These are phyloP conservation scores for Paguma larvata DNA, from an alignment of 2,797 vertebrate species.

Conservation along the genomic window DNA sequence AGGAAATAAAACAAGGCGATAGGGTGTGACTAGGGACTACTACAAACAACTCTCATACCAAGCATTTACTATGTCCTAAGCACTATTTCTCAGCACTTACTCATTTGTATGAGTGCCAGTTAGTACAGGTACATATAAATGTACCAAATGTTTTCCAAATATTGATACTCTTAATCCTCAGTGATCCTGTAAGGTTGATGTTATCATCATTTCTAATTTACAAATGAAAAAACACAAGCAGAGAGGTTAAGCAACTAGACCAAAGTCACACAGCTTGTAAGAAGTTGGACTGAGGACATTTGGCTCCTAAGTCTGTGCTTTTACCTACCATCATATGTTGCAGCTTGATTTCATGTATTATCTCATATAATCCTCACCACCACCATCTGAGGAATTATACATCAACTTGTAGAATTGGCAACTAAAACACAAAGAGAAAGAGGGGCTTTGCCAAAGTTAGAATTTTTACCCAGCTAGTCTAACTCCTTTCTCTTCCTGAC, in stretches of 20 bases:
- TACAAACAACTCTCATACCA: background rate
- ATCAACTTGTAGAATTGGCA: background rate
- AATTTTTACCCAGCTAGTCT: background rate
- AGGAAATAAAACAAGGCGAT: background rate
- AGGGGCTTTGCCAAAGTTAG: background rate
- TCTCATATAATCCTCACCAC: background rate
- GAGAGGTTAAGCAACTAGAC: background rate
- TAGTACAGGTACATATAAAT: background rate
- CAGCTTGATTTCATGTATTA: background rate
- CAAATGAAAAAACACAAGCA: background rate
- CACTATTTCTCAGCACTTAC: background rate
- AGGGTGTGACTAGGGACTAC: background rate
- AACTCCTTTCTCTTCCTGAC: background rate
- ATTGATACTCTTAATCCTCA: background rate
- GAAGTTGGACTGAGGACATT: background rate
- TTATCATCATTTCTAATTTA: background rate
- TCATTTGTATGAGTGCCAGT: background rate
- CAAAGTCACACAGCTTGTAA: background rate
- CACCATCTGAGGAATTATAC: background rate
- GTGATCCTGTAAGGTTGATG: background rate
- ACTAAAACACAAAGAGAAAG: background rate
- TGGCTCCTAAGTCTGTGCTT: background rate
- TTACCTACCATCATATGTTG: background rate
- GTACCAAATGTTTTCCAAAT: background rate
- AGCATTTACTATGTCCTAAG: background rate